Evolutionary conservation across 2,888 invertebrate genomes (phyloP).

Genomic region (Cyrtodaria siliqua): DNA sequence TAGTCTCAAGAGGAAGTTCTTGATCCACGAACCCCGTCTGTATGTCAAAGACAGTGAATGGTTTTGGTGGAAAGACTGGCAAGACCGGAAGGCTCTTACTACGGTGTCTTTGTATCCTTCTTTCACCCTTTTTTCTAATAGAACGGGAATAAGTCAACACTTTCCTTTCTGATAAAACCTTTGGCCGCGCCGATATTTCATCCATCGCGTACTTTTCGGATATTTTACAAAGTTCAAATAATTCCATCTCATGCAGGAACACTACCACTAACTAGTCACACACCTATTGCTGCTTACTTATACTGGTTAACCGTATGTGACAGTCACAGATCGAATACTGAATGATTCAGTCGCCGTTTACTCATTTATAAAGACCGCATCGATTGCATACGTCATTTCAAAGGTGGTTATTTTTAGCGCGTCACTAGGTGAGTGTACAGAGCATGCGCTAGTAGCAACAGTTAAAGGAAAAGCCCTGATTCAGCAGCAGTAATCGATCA

Average conservation of each 20-base stretch:
- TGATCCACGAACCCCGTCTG: conserved; percentile 15
- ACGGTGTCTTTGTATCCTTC: conserved; percentile 40
- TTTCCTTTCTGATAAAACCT: conserved; percentile 36
- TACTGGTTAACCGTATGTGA: too few relatives aligned
- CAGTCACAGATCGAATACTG: too few relatives aligned
- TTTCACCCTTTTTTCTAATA: conserved; percentile 48
- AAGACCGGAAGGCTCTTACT: conserved; percentile 58
- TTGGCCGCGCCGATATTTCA: conserved; percentile 32
- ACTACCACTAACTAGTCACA: too few relatives aligned
- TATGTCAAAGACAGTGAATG: conserved; percentile 10
- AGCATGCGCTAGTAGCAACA: too few relatives aligned
- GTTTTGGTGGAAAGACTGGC: conserved; percentile 34
- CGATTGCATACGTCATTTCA: too few relatives aligned
- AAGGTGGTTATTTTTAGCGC: too few relatives aligned
- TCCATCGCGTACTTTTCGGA: conserved; percentile 59
- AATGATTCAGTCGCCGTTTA: too few relatives aligned
- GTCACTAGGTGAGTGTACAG: too few relatives aligned
- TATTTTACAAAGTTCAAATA: conserved; percentile 54
- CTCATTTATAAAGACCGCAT: too few relatives aligned
- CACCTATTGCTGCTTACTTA: too few relatives aligned
- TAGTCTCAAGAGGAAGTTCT: not conserved
- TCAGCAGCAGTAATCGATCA: too few relatives aligned
- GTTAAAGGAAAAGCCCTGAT: too few relatives aligned
- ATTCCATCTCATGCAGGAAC: conserved; percentile 36
- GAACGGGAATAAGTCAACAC: conserved; percentile 53